Evolutionary conservation across 2,888 invertebrate species (phyloP).

Genomic region (Neoitamus cyanurus): DNA sequence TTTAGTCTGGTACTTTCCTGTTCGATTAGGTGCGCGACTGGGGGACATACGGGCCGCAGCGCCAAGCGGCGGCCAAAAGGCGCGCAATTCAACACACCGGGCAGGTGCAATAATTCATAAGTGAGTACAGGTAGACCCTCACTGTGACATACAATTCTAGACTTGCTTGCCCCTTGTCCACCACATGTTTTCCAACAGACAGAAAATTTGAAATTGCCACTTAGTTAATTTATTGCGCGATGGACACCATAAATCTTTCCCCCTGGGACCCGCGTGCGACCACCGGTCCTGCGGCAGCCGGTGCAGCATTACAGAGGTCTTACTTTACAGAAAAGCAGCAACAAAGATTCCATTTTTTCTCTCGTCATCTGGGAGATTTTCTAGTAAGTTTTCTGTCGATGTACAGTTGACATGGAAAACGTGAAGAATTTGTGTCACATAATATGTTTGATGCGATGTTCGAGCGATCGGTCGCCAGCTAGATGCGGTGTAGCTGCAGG

Average conservation of each 20-base stretch:
- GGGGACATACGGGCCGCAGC: not conserved
- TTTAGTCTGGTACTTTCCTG: not conserved
- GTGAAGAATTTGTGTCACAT: slow-evolving; percentile 44
- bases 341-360: not conserved
- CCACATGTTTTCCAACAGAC: slow-evolving; percentile 30
- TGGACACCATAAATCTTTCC: slow-evolving; percentile 36
- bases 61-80: not conserved
- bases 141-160: slow-evolving; percentile 24
- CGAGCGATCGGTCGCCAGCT: not conserved
- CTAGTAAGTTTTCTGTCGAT: not conserved
- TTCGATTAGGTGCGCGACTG: not conserved
- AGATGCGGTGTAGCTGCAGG: not conserved
- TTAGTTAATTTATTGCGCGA: slow-evolving; percentile 42
- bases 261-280: not conserved
- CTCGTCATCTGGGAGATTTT: slow-evolving; percentile 8
- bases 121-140: slow-evolving; percentile 41
- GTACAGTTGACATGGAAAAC: slow-evolving; percentile 32
- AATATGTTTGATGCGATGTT: slow-evolving; percentile 13
- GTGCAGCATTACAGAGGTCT: not conserved
- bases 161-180: slow-evolving; percentile 27
- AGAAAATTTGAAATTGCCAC: slow-evolving; percentile 39
- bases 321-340: not conserved
- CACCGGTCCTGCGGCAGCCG: not conserved
- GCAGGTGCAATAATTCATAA: slow-evolving; percentile 35
- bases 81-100: slow-evolving; percentile 14